Base-by-base conservation (phyloP, 2,888 invertebrate genomes). In the Margaritifera margaritifera region DNA sequence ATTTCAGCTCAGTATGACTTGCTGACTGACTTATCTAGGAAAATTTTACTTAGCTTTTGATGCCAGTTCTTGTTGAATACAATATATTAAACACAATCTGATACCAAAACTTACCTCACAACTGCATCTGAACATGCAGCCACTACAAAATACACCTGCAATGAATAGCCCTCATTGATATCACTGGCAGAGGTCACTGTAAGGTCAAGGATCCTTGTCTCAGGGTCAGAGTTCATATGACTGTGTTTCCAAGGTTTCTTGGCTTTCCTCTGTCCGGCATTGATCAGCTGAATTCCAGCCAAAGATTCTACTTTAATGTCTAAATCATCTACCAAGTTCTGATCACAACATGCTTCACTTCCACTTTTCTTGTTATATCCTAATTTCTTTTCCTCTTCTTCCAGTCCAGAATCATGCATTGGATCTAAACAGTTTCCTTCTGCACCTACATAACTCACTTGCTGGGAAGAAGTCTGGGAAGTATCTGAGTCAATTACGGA, bases 61-160 rank as follows among this genome's bases (percentile, higher is more conserved):
- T 42, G 42, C 42, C 42, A 2, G 11, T 42, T 42, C 11, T 11
- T 42, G 42, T 15, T 42, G 42, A 8, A 42, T 42, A 42, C 11
- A 31, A 42, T 42, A 42, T 42, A 42, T 42, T 0, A 42, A 15
- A 42, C 42, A 42, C 4, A 11, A 15, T 15, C 15, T 0, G 11
- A 42, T 15, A 42, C 2, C 15, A 42, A 42, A 42, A 67, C 68
- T 57, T 74, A 85, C 86, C 86, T 84, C 8, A 86, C 72, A 64
- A 77, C 69, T 4, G 82, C 84, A 84, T 87, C 86, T 53, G 86
- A 87, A 60, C 86, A 85, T n/a, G 86, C 86, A 60, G 81, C 77
- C 20, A 77, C 77, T 19, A 87, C 20, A 65, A 86, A 65, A 66
- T 79, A 77, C 8, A 83, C 24, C 25, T 69, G 52, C 24, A 25